Conservation (phyloP, 1,140 invertebrate genomes). For the Orchesella cincta region DNA sequence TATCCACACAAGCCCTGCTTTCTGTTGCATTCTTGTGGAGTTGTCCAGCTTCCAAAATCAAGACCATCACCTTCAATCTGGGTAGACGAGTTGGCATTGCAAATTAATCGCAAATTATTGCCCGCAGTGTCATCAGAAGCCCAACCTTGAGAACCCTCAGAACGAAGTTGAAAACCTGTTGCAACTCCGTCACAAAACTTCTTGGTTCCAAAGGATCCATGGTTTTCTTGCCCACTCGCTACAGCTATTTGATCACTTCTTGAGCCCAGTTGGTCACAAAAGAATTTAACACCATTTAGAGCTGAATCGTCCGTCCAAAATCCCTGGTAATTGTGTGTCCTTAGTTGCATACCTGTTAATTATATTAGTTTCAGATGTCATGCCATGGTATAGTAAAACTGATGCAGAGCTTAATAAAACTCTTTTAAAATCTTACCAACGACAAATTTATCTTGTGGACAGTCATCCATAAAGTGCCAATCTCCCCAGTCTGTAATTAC, state of each 20-base stretch:
- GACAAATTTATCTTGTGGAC: slow-evolving; percentile 36
- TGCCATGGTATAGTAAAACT: too few relatives aligned
- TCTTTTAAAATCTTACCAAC: too few relatives aligned
- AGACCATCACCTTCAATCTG: slow-evolving; percentile 35
- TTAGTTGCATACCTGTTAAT: slow-evolving; percentile 37
- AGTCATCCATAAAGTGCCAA: slow-evolving; percentile 36
- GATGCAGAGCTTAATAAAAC: too few relatives aligned
- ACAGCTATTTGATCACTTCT: not conserved
- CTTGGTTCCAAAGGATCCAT: slow-evolving; percentile 33
- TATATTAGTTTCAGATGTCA: too few relatives aligned
- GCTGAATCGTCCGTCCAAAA: slow-evolving; percentile 33
- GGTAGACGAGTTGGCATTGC: slow-evolving; percentile 1
- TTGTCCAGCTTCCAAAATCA: slow-evolving; percentile 31
- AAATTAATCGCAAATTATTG: slow-evolving; percentile 39
- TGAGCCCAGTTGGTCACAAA: slow-evolving; percentile 32
- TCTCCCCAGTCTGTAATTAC: slow-evolving; percentile 40
- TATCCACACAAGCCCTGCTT: slow-evolving; percentile 36
- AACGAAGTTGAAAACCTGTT: slow-evolving; percentile 32
- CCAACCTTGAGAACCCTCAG: not conserved
- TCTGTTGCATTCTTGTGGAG: slow-evolving; percentile 26
- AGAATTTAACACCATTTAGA: slow-evolving; percentile 42
- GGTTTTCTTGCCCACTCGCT: not conserved
- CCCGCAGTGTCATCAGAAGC: slow-evolving; percentile 38
- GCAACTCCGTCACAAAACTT: slow-evolving; percentile 21
- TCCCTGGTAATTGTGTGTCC: slow-evolving; percentile 35